Evolutionary conservation across 2,888 invertebrate species (phyloP).

Genomic region (Cosmopolites sordidus): DNA sequence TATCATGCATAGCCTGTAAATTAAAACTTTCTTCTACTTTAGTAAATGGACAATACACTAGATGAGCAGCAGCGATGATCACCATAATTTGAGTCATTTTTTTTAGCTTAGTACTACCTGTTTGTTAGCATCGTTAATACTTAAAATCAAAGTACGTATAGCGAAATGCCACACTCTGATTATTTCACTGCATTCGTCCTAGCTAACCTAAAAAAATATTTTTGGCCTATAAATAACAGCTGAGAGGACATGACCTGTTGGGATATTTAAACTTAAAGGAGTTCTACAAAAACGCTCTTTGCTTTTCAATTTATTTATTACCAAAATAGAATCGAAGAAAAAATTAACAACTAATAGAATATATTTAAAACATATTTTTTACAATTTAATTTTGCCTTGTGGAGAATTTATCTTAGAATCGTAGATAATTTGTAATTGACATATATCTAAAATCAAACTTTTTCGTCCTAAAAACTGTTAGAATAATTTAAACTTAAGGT

Average conservation of each 20-base stretch:
- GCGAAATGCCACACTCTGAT: conserved; percentile 24
- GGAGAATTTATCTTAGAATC: no score
- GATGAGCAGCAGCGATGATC: conserved; percentile 71
- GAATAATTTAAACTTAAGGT: no score
- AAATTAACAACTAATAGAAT: no score
- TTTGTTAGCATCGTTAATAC: conserved; percentile 36
- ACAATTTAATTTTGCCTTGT: no score
- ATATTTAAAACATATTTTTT: no score
- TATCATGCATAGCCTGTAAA: conserved; percentile 95
- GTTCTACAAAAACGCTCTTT: no score
- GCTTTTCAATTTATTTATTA: no score
- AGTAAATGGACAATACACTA: conserved; percentile 88
- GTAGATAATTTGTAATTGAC: no score
- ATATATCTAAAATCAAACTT: no score
- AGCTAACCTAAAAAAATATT: conserved; percentile 35
- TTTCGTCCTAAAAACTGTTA: no score
- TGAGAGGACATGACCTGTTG: not conserved
- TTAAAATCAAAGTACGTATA: not conserved
- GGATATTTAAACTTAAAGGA: not conserved
- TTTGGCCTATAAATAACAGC: not conserved
- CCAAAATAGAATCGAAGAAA: no score
- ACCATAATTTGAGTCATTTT: conserved; percentile 71
- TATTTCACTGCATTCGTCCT: conserved; percentile 37
- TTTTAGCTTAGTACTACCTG: conserved; percentile 25
- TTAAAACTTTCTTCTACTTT: conserved; percentile 99